A percentile compares a stretch with the other conserved stretches of the same genome.
Conservation (phyloP, 1,140 invertebrate species). For the Cephus cinctus region DNA sequence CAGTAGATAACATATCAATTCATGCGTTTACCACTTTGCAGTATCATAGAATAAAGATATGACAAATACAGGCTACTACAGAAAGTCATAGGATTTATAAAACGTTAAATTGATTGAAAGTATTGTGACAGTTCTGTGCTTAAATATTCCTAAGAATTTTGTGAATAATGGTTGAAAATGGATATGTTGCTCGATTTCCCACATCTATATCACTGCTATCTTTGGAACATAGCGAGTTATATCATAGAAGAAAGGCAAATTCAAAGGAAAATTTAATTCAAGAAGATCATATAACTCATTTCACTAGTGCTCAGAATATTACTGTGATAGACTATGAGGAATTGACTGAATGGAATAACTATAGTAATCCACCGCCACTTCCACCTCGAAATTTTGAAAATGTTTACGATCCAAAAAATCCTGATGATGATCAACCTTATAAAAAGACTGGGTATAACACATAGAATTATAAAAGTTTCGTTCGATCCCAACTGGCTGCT, state of each 20-base stretch:
- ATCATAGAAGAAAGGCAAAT: constrained; percentile 20
- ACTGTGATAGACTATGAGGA: constrained; percentile 23
- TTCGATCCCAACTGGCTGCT: not conserved
- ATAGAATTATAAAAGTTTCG: not conserved
- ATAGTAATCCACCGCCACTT: constrained; percentile 7
- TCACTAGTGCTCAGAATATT: not conserved
- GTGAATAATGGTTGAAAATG: constrained; percentile 11
- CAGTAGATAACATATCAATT: constrained; percentile 1
- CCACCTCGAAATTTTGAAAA: constrained; percentile 18
- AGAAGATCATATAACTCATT: not conserved
- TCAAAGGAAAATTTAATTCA: constrained; percentile 14
- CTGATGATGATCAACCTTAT: not conserved
- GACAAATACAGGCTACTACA: not conserved
- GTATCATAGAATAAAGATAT: not conserved
- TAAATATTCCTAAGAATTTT: not conserved
- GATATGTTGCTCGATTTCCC: constrained; percentile 21
- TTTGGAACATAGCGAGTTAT: constrained; percentile 25
- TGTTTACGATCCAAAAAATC: constrained; percentile 16
- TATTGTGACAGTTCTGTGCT: not conserved
- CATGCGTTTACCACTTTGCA: constrained; percentile 7
- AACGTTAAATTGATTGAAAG: not conserved
- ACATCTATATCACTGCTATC: constrained; percentile 23
- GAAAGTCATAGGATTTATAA: constrained; percentile 11
- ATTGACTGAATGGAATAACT: constrained; percentile 19
- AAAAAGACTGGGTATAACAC: not conserved